Percentiles rank a stretch among this genome's conserved stretches.
phyloP scores from a whole-genome alignment of 2,888 invertebrate species.

The Cotesia congregata region DNA sequence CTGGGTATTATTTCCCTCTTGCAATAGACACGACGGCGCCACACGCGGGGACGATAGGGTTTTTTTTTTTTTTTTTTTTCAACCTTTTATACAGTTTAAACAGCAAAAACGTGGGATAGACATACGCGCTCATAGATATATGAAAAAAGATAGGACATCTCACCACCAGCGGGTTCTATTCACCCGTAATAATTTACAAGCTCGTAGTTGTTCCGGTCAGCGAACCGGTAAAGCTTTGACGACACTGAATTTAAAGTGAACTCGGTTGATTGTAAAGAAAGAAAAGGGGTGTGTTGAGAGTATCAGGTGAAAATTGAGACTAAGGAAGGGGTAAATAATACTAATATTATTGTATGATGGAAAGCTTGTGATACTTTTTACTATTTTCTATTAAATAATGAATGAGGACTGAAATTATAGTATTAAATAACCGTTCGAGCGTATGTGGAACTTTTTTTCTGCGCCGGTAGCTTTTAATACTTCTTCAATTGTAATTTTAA shows the following conservation, averaged over 20 bases:
- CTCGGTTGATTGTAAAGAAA: not conserved
- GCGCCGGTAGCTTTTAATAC: not conserved
- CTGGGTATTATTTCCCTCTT: conserved; percentile 26
- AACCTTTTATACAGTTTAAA: conserved; percentile 22
- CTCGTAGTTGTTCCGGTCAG: conserved; percentile 61
- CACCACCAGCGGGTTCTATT: conserved; percentile 46
- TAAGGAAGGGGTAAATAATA: not conserved
- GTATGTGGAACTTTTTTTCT: not conserved
- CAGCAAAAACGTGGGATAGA: conserved; percentile 2
- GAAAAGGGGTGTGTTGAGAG: not conserved
- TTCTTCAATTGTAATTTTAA: not conserved
- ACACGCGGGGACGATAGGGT: conserved; percentile 23
- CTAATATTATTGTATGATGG: not conserved
- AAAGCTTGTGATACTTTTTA: not conserved
- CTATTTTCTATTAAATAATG: not conserved
- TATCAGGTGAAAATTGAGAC: not conserved
- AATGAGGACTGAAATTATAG: not conserved
- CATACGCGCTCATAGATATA: not conserved
- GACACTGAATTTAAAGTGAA: conserved; percentile 20
- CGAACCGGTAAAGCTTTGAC: conserved; percentile 60
- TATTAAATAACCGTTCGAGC: not conserved
- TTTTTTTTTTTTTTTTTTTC: conserved; percentile 16
- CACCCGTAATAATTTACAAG: conserved; percentile 58
- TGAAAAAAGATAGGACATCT: conserved; percentile 18
- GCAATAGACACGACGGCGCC: conserved; percentile 42